These are phyloP conservation scores for Andrena flavipes DNA, from an alignment of 2,888 invertebrate genomes.

Conservation along the genomic window DNA sequence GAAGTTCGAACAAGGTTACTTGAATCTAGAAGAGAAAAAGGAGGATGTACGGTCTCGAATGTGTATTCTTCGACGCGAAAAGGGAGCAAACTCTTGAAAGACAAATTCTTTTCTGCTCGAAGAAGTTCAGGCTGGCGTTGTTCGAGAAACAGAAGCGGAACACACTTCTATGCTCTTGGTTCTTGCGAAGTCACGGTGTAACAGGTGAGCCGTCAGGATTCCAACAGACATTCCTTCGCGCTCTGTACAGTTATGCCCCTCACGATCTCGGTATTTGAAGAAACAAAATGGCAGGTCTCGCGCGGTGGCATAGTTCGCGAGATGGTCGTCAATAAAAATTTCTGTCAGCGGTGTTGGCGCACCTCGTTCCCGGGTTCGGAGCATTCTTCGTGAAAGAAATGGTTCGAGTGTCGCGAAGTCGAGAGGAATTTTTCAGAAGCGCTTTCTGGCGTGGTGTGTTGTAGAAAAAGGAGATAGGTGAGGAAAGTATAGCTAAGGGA, in stretches of 20 bases:
- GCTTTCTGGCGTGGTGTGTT: too few species aligned
- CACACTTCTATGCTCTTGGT: constrained; percentile 2
- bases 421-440: background rate
- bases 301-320: background rate
- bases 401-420: background rate
- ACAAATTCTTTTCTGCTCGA: constrained; percentile 38
- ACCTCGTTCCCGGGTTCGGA: background rate
- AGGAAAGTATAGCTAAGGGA: too few species aligned
- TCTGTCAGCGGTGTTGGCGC: background rate
- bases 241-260: background rate
- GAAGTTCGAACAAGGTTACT: constrained; percentile 24
- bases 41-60: too few species aligned
- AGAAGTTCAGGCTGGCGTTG: constrained; percentile 33
- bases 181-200: constrained; percentile 35
- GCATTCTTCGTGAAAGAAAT: background rate
- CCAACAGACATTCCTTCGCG: constrained; percentile 16
- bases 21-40: constrained; percentile 6
- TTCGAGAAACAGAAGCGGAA: background rate
- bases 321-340: constrained; percentile 5
- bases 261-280: background rate
- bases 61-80: background rate
- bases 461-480: too few species aligned
- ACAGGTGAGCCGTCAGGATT: constrained; percentile 54
- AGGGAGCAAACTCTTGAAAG: constrained; percentile 30
- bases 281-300: constrained; percentile 1